Conservation (phyloP, 2,113 vertebrate species). For the Capreolus pygargus region DNA sequence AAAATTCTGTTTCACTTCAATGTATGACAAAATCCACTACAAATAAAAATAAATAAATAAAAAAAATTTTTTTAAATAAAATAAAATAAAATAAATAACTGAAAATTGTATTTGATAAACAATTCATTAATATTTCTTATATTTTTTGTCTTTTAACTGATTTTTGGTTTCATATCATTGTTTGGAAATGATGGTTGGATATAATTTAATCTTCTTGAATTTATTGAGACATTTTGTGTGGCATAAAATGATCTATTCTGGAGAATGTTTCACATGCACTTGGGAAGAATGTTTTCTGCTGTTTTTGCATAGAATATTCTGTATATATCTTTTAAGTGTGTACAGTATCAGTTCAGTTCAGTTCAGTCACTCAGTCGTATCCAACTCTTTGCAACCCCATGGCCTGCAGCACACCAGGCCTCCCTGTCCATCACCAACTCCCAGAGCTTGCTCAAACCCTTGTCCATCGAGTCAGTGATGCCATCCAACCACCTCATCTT, state of each 20-base stretch:
- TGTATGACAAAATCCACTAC: too few relatives aligned
- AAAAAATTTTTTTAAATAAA: too few relatives aligned
- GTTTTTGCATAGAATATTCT: neutral
- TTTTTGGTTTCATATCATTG: neutral
- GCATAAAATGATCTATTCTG: neutral
- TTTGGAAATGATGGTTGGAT: neutral
- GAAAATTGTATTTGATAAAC: neutral
- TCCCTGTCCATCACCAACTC: neutral
- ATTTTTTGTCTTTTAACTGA: neutral
- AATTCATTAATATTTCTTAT: neutral
- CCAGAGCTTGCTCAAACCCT: neutral
- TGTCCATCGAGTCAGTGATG: neutral
- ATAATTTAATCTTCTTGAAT: neutral
- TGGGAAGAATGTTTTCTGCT: neutral
- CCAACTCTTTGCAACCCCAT: neutral
- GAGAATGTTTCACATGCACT: neutral
- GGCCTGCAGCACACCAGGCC: neutral
- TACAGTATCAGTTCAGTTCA: neutral
- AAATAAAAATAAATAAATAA: too few relatives aligned
- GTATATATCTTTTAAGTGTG: neutral
- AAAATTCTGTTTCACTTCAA: too few relatives aligned
- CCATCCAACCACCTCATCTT: neutral
- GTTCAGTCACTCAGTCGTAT: fast-evolving
- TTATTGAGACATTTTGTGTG: neutral
- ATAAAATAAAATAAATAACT: constrained; percentile 22